phyloP scores from a whole-genome alignment of 2,113 vertebrate species.

The Alethe diademata region DNA sequence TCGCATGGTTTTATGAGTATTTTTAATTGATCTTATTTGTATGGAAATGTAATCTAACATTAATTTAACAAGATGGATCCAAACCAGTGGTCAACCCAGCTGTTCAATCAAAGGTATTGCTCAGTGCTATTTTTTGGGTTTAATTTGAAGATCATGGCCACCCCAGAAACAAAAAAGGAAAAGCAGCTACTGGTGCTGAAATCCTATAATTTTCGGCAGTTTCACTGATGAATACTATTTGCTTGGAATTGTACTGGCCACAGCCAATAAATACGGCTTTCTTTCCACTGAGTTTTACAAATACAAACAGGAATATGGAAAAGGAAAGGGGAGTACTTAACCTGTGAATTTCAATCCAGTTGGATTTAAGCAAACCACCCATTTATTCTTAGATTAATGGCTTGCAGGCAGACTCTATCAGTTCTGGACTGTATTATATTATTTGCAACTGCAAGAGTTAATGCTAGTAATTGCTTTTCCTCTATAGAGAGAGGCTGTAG shows the following conservation, averaged over 20 bases:
- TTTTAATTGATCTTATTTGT: conserved; percentile 68
- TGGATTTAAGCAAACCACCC: neutral
- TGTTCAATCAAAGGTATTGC: conserved; percentile 38
- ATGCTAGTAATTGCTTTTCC: conserved; percentile 45
- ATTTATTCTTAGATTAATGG: conserved; percentile 1
- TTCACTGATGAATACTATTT: neutral
- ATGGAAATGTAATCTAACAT: conserved; percentile 62
- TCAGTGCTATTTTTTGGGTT: neutral
- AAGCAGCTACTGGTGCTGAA: neutral
- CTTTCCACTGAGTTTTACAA: neutral
- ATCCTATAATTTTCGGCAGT: conserved; percentile 1
- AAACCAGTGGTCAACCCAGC: conserved; percentile 53
- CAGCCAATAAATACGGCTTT: neutral
- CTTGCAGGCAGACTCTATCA: neutral
- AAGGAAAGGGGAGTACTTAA: neutral
- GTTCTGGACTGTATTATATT: conserved; percentile 21
- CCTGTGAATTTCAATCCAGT: neutral
- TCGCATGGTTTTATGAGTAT: conserved; percentile 47
- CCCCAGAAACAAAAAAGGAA: neutral
- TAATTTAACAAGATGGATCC: conserved; percentile 59
- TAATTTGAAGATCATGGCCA: conserved; percentile 6
- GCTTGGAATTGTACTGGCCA: neutral
- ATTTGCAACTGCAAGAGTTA: conserved; percentile 55
- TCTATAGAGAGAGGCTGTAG: conserved; percentile 27
- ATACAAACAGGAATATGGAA: neutral